A percentile compares a stretch with the other conserved stretches of the same genome.
Evolutionary conservation across 2,888 invertebrate genomes (phyloP).

Genomic region (Phalangium opilio): DNA sequence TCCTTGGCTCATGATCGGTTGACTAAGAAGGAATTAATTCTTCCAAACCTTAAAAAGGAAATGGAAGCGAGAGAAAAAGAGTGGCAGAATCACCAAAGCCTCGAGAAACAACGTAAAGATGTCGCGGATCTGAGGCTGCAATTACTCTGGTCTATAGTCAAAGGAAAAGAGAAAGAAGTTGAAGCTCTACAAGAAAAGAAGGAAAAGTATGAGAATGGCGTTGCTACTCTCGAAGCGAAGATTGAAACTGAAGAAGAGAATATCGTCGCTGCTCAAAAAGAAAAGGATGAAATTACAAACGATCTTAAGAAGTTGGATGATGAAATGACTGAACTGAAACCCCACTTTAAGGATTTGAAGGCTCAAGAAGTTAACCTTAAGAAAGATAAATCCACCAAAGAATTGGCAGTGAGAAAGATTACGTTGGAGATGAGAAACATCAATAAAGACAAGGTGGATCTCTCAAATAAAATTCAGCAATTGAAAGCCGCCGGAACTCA

Average conservation of each 20-base stretch:
- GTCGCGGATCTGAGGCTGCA: constrained; percentile 40
- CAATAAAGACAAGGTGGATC: constrained; percentile 23
- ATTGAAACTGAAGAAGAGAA: constrained; percentile 31
- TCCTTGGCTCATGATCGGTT: constrained; percentile 25
- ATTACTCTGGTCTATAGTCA: constrained; percentile 40
- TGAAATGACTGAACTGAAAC: background rate
- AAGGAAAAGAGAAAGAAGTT: constrained; percentile 26
- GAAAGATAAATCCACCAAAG: too few species aligned
- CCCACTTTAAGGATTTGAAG: too few species aligned
- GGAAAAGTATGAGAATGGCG: constrained; percentile 6
- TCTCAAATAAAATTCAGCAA: constrained; percentile 14
- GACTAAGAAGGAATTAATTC: constrained; percentile 27
- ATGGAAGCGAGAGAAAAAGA: constrained; percentile 39
- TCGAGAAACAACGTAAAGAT: constrained; percentile 38
- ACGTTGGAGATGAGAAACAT: too few species aligned
- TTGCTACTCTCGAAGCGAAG: constrained; percentile 14
- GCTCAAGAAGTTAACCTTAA: too few species aligned
- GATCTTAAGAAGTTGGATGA: background rate
- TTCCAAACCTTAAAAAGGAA: background rate
- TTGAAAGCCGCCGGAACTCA: background rate
- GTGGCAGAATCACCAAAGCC: constrained; percentile 40
- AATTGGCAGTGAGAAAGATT: too few species aligned
- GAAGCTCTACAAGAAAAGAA: constrained; percentile 24
- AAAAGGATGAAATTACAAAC: constrained; percentile 24
- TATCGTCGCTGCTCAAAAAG: constrained; percentile 19